These are phyloP conservation scores for Lydus trimaculatus DNA, from an alignment of 2,888 invertebrate species.

Conservation along the genomic window DNA sequence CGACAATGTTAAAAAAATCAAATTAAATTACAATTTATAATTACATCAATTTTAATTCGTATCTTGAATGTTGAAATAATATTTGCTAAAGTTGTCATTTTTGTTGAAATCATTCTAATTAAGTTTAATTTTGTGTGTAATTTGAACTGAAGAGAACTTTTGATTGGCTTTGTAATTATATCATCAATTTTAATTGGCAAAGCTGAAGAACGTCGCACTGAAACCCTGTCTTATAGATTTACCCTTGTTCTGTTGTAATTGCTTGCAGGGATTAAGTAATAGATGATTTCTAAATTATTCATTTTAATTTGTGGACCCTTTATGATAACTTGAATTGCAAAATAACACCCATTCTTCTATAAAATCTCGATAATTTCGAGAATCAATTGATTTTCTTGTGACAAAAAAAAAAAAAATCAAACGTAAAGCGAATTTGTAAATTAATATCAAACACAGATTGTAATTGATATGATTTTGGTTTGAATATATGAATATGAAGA, in stretches of 20 bases:
- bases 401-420: conserved; percentile 12
- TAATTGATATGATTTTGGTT: conserved; percentile 37
- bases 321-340: conserved; percentile 45
- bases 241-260: conserved; percentile 55
- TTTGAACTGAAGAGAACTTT: conserved; percentile 54
- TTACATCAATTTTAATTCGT: neutral
- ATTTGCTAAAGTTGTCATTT: conserved; percentile 47
- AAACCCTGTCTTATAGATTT: conserved; percentile 49
- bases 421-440: conserved; percentile 24
- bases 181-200: conserved; percentile 60
- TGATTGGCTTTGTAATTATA: conserved; percentile 60
- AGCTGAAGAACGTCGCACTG: conserved; percentile 41
- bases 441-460: conserved; percentile 34
- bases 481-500: conserved; percentile 37
- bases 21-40: too few species aligned
- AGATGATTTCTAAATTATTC: conserved; percentile 57
- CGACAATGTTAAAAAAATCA: neutral
- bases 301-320: conserved; percentile 54
- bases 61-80: conserved; percentile 27
- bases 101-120: conserved; percentile 45
- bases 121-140: conserved; percentile 54
- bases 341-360: conserved; percentile 28
- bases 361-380: neutral
- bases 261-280: conserved; percentile 56
- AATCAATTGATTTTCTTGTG: neutral